These are phyloP conservation scores for Neosilurus hyrtlii DNA, from an alignment of 2,797 vertebrate genomes.

Conservation along the genomic window DNA sequence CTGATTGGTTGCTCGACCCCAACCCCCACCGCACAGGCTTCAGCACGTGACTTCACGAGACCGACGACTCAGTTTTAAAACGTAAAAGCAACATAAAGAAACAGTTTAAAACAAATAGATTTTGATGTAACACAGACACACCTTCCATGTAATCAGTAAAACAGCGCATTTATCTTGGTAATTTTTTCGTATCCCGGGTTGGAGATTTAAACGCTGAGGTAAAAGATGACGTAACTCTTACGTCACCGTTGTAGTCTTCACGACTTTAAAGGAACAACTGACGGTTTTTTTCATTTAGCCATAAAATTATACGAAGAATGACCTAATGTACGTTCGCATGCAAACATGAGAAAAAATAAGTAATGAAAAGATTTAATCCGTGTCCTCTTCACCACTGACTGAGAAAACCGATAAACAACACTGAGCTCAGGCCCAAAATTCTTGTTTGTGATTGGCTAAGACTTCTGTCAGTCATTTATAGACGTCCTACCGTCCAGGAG, in stretches of 20 bases:
- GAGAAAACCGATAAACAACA: not conserved
- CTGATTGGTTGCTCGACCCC: not conserved
- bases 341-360: too few species aligned
- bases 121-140: not conserved
- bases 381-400: not conserved
- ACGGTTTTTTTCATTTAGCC: too few species aligned
- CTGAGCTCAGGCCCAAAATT: not conserved
- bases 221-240: not conserved
- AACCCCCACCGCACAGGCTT: not conserved
- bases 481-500: not conserved
- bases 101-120: too few species aligned
- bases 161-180: not conserved
- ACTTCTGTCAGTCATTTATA: not conserved
- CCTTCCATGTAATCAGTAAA: rapidly evolving
- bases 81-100: not conserved
- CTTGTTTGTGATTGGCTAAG: not conserved
- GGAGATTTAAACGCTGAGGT: constrained; percentile 52
- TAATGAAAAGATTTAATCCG: not conserved
- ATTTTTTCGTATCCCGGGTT: not conserved
- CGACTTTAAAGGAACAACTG: not conserved
- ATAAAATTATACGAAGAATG: too few species aligned
- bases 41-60: not conserved
- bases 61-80: not conserved
- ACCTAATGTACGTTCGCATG: too few species aligned
- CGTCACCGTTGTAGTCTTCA: not conserved